These are phyloP conservation scores for Leptinotarsa peninsularis DNA, from an alignment of 2,888 invertebrate species.

Conservation along the genomic window DNA sequence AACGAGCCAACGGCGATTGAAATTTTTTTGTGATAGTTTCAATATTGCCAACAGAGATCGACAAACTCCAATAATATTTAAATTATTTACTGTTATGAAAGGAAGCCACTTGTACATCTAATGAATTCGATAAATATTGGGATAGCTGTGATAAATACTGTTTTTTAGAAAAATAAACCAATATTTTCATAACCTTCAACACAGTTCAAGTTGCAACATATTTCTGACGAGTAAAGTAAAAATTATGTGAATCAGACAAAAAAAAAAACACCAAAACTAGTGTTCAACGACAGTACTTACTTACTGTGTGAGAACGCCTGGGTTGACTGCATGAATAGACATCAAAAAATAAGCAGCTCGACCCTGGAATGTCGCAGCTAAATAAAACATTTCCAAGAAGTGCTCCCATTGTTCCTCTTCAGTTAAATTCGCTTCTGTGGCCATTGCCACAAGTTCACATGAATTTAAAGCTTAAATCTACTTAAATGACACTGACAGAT, in stretches of 20 bases:
- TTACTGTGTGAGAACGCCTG: constrained; percentile 55
- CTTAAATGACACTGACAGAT: constrained; percentile 18
- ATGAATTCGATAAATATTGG: too few relatives aligned
- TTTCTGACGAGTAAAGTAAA: too few relatives aligned
- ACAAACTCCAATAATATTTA: too few relatives aligned
- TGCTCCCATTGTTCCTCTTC: constrained; percentile 39
- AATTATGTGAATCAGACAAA: background rate
- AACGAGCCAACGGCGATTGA: too few relatives aligned
- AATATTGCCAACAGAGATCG: too few relatives aligned
- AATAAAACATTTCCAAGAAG: constrained; percentile 45
- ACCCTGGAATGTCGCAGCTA: constrained; percentile 59
- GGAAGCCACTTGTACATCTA: too few relatives aligned
- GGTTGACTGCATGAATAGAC: constrained; percentile 62
- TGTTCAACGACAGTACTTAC: constrained; percentile 7
- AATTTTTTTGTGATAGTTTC: too few relatives aligned
- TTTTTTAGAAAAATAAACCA: too few relatives aligned
- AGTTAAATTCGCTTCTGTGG: constrained; percentile 23
- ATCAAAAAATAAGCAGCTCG: constrained; percentile 61
- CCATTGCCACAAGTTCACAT: background rate
- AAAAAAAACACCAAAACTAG: background rate
- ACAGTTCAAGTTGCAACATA: too few relatives aligned
- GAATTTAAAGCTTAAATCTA: background rate
- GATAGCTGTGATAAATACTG: too few relatives aligned
- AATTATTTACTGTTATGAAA: too few relatives aligned
- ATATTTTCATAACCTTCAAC: too few relatives aligned